phyloP scores from a whole-genome alignment of 2,797 vertebrate species.

The Eulemur albifrons region DNA sequence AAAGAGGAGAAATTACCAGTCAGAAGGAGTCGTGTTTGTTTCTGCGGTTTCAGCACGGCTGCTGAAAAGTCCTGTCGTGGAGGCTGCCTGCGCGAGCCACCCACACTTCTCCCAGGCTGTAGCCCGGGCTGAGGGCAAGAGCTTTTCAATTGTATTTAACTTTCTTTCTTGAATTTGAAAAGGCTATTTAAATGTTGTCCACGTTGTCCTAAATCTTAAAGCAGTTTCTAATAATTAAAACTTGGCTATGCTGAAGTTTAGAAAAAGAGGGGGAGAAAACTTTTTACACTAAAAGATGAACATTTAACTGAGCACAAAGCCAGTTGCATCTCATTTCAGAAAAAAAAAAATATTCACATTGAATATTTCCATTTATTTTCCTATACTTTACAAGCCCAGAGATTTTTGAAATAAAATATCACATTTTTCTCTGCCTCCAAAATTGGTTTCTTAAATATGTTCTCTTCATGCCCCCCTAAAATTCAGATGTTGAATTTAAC shows the following conservation, averaged over 20 bases:
- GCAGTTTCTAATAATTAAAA: background rate
- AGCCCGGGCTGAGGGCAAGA: background rate
- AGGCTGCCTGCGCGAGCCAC: background rate
- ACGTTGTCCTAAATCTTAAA: background rate
- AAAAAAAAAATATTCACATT: background rate
- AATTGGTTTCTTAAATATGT: background rate
- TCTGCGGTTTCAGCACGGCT: background rate
- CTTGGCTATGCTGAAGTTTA: background rate
- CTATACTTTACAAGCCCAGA: background rate
- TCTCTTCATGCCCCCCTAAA: background rate
- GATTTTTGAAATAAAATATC: constrained; percentile 21
- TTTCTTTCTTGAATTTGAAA: constrained; percentile 19
- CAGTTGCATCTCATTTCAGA: background rate
- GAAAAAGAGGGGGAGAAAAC: background rate
- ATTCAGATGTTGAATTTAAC: background rate
- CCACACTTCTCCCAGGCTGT: background rate
- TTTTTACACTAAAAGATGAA: background rate
- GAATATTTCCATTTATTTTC: background rate
- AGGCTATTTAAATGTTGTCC: background rate
- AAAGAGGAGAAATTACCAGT: constrained; percentile 11
- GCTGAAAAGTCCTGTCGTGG: background rate
- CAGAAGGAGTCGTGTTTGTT: background rate
- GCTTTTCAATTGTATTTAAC: background rate
- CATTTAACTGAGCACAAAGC: background rate
- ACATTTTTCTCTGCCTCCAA: constrained; percentile 1